Base-by-base conservation (phyloP, 2,888 invertebrate species). In the Diloba caeruleocephala region DNA sequence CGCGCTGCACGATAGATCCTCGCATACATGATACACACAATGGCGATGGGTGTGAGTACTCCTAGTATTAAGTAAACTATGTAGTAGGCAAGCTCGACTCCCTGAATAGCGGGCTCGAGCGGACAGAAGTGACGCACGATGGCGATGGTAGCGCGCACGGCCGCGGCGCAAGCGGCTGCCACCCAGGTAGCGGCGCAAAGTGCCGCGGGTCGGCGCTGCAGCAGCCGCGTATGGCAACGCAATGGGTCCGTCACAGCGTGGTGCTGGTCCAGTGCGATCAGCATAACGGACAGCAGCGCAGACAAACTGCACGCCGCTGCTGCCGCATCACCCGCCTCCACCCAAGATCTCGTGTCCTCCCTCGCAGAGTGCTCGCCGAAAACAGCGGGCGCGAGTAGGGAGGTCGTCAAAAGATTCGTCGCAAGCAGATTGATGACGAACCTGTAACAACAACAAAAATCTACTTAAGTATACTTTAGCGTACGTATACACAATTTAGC, bases 1-100 rank as follows among this genome's bases (percentile, higher is more conserved):
- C 95, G 95, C 5, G 97, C 97, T 6, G 97, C 97, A 9, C 95
- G 94, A 83, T 96, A 97, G 59, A 97, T 97, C 60, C 95, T 94
- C 15, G 95, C 93, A 82, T 97, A 97, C 82, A 97, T 96, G 84
- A 96, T 94, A 81, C 96, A 95, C 39, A 97, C 96, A 13, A 94
- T 94, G 58, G 95, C 94, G 0, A 96, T 95, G 2, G 93, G 90
- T 26, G 82, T 78, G 48, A 86, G 66, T 42, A 87, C 77, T 61
- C 90, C 90, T 54, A 87, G 71, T 32, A 87, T 78, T 76, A 93
- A 82, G 83, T 90, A 93, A 71, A 87, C 80, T 45, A 86, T 70
- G 69, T 90, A 86, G 76, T 87, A 92, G 41, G 87, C 84, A 15
- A 90, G 74, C 74, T 90, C 82, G 68, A 89, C 81, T 67, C 79